Percentiles rank a stretch among this genome's conserved stretches.
phyloP scores from a whole-genome alignment of 2,888 invertebrate species.

The Diloba caeruleocephala region DNA sequence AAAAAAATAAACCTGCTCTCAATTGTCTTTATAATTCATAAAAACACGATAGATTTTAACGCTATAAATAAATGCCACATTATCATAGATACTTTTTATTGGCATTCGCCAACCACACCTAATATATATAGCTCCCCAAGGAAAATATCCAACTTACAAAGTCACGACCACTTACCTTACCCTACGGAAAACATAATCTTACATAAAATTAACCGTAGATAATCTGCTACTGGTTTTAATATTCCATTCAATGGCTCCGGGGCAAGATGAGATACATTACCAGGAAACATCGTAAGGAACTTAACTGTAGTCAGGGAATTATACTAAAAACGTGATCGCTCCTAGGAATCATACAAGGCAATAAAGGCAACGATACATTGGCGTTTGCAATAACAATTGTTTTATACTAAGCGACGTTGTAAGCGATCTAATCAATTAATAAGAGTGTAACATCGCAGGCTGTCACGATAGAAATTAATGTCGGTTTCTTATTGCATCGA shows the following conservation, averaged over 20 bases:
- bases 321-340: slow-evolving; percentile 44
- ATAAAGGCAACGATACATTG: slow-evolving; percentile 37
- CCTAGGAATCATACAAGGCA: slow-evolving; percentile 20
- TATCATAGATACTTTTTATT: slow-evolving; percentile 20
- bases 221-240: slow-evolving; percentile 51
- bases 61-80: slow-evolving; percentile 15
- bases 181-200: slow-evolving; percentile 44
- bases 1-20: too few relatives aligned
- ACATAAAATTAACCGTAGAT: slow-evolving; percentile 34
- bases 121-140: slow-evolving; percentile 17
- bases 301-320: slow-evolving; percentile 34
- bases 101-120: slow-evolving; percentile 14
- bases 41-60: slow-evolving; percentile 7
- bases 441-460: slow-evolving; percentile 60
- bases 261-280: slow-evolving; percentile 46
- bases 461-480: slow-evolving; percentile 75
- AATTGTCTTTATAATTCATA: slow-evolving; percentile 9
- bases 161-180: slow-evolving; percentile 35
- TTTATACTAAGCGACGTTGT: slow-evolving; percentile 47
- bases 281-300: slow-evolving; percentile 45
- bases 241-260: slow-evolving; percentile 43
- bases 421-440: slow-evolving; percentile 76
- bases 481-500: slow-evolving; percentile 68
- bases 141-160: slow-evolving; percentile 26
- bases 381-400: slow-evolving; percentile 40